These are phyloP conservation scores for Camelus bactrianus DNA, from an alignment of 2,113 vertebrate genomes.

Conservation along the genomic window DNA sequence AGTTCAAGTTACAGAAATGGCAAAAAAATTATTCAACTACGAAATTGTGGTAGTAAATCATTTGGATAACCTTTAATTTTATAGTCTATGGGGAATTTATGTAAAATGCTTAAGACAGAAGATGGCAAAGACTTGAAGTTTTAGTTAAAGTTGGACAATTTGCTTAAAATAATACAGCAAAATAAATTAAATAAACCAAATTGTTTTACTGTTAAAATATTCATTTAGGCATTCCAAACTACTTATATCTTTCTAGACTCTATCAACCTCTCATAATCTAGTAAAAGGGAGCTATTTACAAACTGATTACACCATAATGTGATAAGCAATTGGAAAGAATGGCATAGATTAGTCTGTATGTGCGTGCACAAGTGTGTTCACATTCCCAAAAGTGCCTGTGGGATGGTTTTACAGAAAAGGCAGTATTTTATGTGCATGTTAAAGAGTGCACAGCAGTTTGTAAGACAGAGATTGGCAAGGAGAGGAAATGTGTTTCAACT, in stretches of 20 bases:
- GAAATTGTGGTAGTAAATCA: slow-evolving; percentile 71
- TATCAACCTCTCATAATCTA: slow-evolving; percentile 10
- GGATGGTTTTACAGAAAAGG: not conserved
- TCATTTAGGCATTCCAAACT: slow-evolving; percentile 17
- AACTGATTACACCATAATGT: not conserved
- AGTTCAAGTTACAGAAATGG: slow-evolving; percentile 67
- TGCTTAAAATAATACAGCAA: slow-evolving; percentile 46
- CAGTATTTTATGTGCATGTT: not conserved
- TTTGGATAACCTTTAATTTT: slow-evolving; percentile 69
- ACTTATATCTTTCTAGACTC: not conserved
- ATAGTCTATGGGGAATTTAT: slow-evolving; percentile 44
- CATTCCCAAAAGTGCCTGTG: not conserved
- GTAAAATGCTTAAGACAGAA: slow-evolving; percentile 55
- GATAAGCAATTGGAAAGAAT: not conserved
- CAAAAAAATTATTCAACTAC: slow-evolving; percentile 66
- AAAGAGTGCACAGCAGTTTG: slow-evolving; percentile 10
- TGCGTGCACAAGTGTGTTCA: not conserved
- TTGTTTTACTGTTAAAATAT: slow-evolving; percentile 50
- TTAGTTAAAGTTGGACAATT: slow-evolving; percentile 69
- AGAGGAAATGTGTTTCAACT: slow-evolving; percentile 14
- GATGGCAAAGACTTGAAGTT: slow-evolving; percentile 18
- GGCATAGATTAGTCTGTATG: not conserved
- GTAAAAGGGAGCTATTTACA: not conserved
- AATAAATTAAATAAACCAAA: slow-evolving; percentile 36
- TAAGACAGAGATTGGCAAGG: not conserved